These are phyloP conservation scores for Cathartes aura DNA, from an alignment of 2,113 vertebrate species.

Conservation along the genomic window DNA sequence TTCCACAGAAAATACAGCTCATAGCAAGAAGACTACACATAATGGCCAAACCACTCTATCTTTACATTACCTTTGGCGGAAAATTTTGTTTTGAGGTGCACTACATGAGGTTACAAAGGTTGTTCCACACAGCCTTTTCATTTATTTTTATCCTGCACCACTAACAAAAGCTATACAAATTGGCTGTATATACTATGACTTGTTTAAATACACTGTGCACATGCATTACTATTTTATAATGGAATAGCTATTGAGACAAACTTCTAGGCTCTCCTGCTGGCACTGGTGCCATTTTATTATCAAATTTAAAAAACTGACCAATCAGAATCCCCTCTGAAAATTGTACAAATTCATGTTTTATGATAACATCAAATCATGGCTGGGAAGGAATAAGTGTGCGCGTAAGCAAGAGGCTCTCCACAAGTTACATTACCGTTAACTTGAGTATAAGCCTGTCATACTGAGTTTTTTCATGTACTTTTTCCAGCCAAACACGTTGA, in stretches of 20 bases:
- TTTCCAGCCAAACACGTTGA: slow-evolving; percentile 95
- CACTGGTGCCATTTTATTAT: background rate
- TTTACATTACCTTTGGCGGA: background rate
- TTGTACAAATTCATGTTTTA: slow-evolving; percentile 81
- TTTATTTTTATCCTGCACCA: background rate
- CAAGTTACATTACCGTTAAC: slow-evolving; percentile 95
- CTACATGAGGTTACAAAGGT: background rate
- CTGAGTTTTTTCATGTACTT: slow-evolving; percentile 95
- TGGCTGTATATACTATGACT: background rate
- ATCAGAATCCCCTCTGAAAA: slow-evolving; percentile 85
- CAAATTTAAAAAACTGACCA: slow-evolving; percentile 79
- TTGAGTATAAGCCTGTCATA: slow-evolving; percentile 96
- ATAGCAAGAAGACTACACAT: background rate
- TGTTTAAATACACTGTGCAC: background rate
- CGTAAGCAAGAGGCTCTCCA: slow-evolving; percentile 76
- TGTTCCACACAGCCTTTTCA: background rate
- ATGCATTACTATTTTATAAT: background rate
- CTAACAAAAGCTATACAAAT: background rate
- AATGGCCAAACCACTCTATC: background rate
- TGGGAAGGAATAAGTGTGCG: slow-evolving; percentile 75
- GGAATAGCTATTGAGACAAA: background rate
- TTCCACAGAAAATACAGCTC: background rate
- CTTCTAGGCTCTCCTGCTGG: background rate
- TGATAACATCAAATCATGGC: slow-evolving; percentile 78
- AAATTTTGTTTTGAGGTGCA: background rate